These are phyloP conservation scores for Xylota segnis DNA, from an alignment of 2,888 invertebrate species.

Conservation along the genomic window DNA sequence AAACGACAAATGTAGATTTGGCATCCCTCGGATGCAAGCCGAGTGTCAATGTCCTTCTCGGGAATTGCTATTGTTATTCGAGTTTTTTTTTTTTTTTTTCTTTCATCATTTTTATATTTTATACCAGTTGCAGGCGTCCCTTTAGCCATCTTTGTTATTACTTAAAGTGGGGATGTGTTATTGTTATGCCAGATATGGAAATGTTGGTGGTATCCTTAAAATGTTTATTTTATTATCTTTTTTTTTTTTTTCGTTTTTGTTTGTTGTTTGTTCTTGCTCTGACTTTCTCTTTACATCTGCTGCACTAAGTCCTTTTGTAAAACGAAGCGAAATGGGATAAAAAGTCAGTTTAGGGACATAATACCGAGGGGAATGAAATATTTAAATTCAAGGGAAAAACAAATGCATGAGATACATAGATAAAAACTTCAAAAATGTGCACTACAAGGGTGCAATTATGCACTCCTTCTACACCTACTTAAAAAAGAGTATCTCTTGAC, in stretches of 20 bases:
- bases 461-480: constrained; percentile 66
- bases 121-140: constrained; percentile 65
- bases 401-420: constrained; percentile 7
- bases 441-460: constrained; percentile 69
- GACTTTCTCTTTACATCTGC: constrained; percentile 33
- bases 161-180: constrained; percentile 61
- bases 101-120: constrained; percentile 13
- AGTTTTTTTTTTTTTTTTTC: constrained; percentile 13
- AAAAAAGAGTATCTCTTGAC: constrained; percentile 52
- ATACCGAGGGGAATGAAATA: constrained; percentile 37
- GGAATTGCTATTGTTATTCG: constrained; percentile 64
- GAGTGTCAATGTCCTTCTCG: constrained; percentile 74
- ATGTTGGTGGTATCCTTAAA: constrained; percentile 60
- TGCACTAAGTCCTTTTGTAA: constrained; percentile 59
- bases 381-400: constrained; percentile 44
- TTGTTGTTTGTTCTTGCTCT: no score
- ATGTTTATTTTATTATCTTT: constrained; percentile 63
- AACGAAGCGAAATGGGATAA: constrained; percentile 31
- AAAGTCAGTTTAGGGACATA: constrained; percentile 46
- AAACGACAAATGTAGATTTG: constrained; percentile 56
- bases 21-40: constrained; percentile 63
- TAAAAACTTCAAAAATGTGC: constrained; percentile 49
- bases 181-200: constrained; percentile 68
- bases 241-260: constrained; percentile 14
- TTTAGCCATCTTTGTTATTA: constrained; percentile 61